Evolutionary conservation across 2,797 vertebrate genomes (phyloP), one percentile per base, ranked within the genome.

Genomic region (Acanthurus lineatus): DNA sequence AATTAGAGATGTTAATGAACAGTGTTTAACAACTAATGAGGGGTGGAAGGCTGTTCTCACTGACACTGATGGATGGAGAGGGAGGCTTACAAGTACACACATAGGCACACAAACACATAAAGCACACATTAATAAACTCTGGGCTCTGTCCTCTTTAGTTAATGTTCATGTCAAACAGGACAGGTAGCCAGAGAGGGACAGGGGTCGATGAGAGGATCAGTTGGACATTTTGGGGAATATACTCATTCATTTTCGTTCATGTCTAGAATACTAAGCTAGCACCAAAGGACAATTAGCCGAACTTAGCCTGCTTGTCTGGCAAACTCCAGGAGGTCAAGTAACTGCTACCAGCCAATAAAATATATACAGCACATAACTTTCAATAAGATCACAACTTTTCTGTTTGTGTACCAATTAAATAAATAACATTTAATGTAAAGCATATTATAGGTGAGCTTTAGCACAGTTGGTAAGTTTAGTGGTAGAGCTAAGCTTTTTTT

Each of bases 1-100:
- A 96, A 97, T 97, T 96, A 96, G 93, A 93, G 95, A 92, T 66
- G 91, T 91, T 96, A 97, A 96, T 97, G 96, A 96, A 94, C 94
- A 94, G 94, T 94, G 95, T 96, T 96, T 95, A 94, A 94, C 95
- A 94, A 92, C 96, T 96, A 96, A 96, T 97, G 96, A 96, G 94
- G 93, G 94, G 93, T 96, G 96, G 95, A 94, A 94, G 93, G 88
- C 92, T 93, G 89, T 94, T 94, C 93, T 94, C 87, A 89, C 91
- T 94, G 86, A 83, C 91, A 94, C 32, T 35, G 94, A 96, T 96
- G 92, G 96, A 96, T 95, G 91, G 85, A 89, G 63, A 84, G 86
- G 79, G 53, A 19, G 56, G 17, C 69, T 79, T 73, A 61, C 4
- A 72, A 52, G 53, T n/a, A 64, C 69, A 48, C 70, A 69, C 64